phyloP scores from a whole-genome alignment of 2,113 vertebrate genomes.

The Octodon degus region DNA sequence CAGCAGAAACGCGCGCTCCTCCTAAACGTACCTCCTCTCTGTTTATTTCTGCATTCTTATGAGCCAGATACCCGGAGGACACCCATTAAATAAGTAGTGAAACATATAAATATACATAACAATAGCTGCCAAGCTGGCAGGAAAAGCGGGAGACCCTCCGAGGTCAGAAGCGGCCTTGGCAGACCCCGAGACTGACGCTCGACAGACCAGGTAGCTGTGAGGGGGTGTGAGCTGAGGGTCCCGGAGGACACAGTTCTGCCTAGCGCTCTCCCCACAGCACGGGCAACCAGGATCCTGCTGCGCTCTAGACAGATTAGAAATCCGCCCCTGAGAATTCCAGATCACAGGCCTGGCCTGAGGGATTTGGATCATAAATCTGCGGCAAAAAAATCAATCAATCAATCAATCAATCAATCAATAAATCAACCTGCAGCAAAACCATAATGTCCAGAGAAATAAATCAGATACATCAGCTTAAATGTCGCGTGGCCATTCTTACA shows the following conservation, averaged over 20 bases:
- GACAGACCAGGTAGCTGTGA: neutral
- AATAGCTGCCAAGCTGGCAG: neutral
- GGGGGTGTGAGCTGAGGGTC: neutral
- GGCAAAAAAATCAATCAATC: too few relatives aligned
- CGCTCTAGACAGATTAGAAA: neutral
- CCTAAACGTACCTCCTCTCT: neutral
- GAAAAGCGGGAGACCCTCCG: neutral
- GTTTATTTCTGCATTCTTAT: slow-evolving; percentile 19
- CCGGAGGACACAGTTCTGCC: neutral
- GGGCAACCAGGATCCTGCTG: neutral
- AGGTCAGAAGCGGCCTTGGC: neutral
- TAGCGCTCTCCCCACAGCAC: rapidly evolving
- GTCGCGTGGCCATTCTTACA: neutral
- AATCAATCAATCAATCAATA: neutral
- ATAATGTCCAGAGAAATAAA: neutral
- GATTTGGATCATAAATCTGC: neutral
- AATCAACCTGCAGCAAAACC: neutral
- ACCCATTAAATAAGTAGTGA: neutral
- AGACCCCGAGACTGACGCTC: neutral
- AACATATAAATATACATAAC: neutral
- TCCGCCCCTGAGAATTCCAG: neutral
- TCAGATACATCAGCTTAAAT: neutral
- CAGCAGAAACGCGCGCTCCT: neutral
- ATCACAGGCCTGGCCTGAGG: neutral
- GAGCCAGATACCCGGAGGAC: slow-evolving; percentile 19